Conservation (phyloP, 1,140 invertebrate genomes). For the Holcopasites calliopsidis region DNA sequence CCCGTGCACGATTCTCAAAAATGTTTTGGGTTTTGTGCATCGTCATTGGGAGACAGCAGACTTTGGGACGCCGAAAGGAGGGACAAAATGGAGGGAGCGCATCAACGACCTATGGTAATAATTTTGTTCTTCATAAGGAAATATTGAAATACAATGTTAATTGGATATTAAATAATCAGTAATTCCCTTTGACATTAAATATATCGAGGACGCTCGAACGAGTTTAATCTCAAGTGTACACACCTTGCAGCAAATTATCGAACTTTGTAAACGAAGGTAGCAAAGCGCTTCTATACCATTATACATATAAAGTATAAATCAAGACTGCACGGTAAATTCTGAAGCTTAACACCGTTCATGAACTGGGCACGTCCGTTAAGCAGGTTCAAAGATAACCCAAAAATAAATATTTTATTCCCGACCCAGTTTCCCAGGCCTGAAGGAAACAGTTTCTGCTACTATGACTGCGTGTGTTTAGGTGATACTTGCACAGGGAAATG, state of each 20-base stretch:
- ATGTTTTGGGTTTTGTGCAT: slow-evolving; percentile 28
- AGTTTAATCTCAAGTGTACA: too few species aligned
- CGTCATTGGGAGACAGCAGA: not conserved
- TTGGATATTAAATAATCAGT: too few species aligned
- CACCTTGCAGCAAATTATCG: not conserved
- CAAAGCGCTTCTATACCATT: too few species aligned
- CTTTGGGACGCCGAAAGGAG: not conserved
- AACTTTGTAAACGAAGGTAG: not conserved
- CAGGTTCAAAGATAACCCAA: not conserved
- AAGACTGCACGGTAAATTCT: not conserved
- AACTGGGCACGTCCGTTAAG: not conserved
- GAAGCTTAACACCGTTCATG: not conserved
- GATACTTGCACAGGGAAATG: not conserved
- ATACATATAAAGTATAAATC: too few species aligned
- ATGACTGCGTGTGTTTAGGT: too few species aligned
- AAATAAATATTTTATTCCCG: slow-evolving; percentile 9
- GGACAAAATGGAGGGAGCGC: not conserved
- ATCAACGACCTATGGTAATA: slow-evolving; percentile 5
- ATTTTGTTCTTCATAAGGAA: not conserved
- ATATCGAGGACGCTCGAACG: too few species aligned
- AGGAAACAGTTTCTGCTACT: not conserved
- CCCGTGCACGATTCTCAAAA: slow-evolving; percentile 3
- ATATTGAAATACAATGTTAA: too few species aligned
- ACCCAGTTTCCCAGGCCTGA: not conserved
- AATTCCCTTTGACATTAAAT: too few species aligned